phyloP scores from a whole-genome alignment of 2,888 invertebrate genomes.

The Chloroclysta siterata region DNA sequence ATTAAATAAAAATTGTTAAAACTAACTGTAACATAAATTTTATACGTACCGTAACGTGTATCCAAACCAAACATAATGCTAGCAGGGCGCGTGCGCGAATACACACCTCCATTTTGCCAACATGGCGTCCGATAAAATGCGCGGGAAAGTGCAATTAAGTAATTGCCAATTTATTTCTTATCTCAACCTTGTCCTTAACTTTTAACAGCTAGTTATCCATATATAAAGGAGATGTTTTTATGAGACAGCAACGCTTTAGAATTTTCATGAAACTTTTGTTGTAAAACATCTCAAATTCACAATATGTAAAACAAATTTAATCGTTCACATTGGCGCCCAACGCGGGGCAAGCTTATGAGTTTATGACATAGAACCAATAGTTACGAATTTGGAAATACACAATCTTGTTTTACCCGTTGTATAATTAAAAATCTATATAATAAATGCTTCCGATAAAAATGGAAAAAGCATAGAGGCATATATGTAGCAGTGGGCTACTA shows the following conservation, averaged over 20 bases:
- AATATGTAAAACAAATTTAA: not conserved
- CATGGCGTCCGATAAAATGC: conserved; percentile 62
- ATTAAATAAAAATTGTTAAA: no score
- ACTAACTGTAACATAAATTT: not conserved
- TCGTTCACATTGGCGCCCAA: not conserved
- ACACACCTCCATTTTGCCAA: conserved; percentile 69
- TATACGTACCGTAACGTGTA: conserved; percentile 68
- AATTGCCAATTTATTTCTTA: conserved; percentile 60
- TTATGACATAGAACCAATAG: no score
- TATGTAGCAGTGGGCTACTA: no score
- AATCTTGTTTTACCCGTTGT: no score
- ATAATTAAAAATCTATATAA: no score
- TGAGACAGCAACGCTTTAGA: not conserved
- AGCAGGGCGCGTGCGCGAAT: conserved; percentile 70
- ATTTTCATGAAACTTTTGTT: not conserved
- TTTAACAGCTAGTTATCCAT: conserved; percentile 17
- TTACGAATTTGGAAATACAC: no score
- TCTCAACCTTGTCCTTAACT: conserved; percentile 33
- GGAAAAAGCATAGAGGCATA: no score
- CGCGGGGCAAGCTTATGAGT: not conserved
- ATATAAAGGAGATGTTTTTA: not conserved
- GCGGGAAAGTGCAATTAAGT: conserved; percentile 49
- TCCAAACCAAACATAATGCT: conserved; percentile 61
- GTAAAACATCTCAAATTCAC: not conserved
- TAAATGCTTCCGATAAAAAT: no score